phyloP scores from a whole-genome alignment of 2,888 invertebrate species.

The Athrips mouffetella region DNA sequence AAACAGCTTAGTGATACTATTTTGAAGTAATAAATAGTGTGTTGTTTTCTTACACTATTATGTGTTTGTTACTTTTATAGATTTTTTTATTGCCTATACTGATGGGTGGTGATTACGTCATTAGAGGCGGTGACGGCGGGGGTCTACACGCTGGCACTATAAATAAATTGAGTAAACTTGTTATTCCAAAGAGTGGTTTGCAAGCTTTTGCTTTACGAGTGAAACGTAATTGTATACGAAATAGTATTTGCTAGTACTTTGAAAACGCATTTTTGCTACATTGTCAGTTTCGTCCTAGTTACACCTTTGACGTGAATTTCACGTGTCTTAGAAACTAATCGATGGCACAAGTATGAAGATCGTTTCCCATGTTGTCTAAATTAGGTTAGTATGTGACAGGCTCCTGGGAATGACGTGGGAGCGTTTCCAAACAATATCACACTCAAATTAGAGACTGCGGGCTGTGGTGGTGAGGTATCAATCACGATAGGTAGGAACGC shows the following conservation, averaged over 20 bases:
- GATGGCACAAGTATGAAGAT: no score
- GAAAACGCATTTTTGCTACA: background rate
- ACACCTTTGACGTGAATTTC: no score
- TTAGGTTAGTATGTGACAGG: no score
- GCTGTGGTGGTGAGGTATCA: slow-evolving; percentile 44
- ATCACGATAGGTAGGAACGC: slow-evolving; percentile 63
- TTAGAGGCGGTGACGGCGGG: slow-evolving; percentile 9
- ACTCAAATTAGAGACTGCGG: slow-evolving; percentile 70
- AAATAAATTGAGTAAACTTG: slow-evolving; percentile 20
- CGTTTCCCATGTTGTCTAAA: no score
- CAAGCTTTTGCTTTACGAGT: slow-evolving; percentile 2
- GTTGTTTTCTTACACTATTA: background rate
- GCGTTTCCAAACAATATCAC: slow-evolving; percentile 66
- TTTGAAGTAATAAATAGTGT: background rate
- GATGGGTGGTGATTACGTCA: slow-evolving; percentile 28
- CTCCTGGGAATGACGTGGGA: slow-evolving; percentile 51
- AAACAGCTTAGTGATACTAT: background rate
- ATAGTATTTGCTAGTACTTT: slow-evolving; percentile 13
- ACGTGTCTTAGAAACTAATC: no score
- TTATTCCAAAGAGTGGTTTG: slow-evolving; percentile 15
- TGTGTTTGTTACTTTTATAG: background rate
- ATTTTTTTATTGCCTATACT: background rate
- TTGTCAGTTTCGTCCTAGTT: background rate
- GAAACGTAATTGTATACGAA: slow-evolving; percentile 19
- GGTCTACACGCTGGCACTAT: slow-evolving; percentile 13